Percentiles rank a stretch among this genome's conserved stretches.
phyloP scores from a whole-genome alignment of 2,113 vertebrate genomes.

The Galemys pyrenaicus region DNA sequence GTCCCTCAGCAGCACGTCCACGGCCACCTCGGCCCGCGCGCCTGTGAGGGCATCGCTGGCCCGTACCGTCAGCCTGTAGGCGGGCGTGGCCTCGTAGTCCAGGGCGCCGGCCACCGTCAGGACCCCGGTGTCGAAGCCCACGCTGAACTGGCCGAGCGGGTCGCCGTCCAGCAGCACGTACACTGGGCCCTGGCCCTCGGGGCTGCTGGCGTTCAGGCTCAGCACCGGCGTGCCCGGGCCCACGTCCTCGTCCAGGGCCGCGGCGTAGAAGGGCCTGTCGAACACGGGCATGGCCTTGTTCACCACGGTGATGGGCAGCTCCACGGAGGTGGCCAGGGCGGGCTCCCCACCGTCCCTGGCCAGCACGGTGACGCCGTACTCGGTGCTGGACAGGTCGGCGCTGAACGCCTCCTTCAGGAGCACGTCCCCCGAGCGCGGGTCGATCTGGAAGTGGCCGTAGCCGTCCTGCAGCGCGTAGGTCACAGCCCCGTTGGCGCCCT shows the following conservation, averaged over 20 bases:
- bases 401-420: slow-evolving; percentile 93
- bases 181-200: slow-evolving; percentile 96
- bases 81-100: slow-evolving; percentile 91
- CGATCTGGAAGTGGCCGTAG: slow-evolving; percentile 96
- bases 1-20: slow-evolving; percentile 93
- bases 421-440: slow-evolving; percentile 90
- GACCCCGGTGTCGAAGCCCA: slow-evolving; percentile 97
- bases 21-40: slow-evolving; percentile 94
- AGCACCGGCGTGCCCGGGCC: slow-evolving; percentile 92
- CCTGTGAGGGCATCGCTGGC: slow-evolving; percentile 96
- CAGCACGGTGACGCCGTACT: slow-evolving; percentile 92
- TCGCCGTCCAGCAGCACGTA: slow-evolving; percentile 97
- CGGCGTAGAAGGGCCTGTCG: slow-evolving; percentile 95
- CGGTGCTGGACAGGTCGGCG: slow-evolving; percentile 95
- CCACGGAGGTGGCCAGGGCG: slow-evolving; percentile 89
- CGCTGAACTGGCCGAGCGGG: slow-evolving; percentile 92
- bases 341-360: slow-evolving; percentile 94
- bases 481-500: slow-evolving; percentile 94
- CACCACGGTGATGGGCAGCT: slow-evolving; percentile 96
- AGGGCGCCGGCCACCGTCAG: slow-evolving; percentile 93
- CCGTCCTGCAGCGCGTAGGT: slow-evolving; percentile 93
- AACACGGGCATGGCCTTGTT: slow-evolving; percentile 99
- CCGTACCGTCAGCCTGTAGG: slow-evolving; percentile 92
- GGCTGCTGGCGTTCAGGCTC: slow-evolving; percentile 96
- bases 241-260: slow-evolving; percentile 93